phyloP scores from a whole-genome alignment of 2,888 invertebrate species.

The Tuberolachnus salignus region DNA sequence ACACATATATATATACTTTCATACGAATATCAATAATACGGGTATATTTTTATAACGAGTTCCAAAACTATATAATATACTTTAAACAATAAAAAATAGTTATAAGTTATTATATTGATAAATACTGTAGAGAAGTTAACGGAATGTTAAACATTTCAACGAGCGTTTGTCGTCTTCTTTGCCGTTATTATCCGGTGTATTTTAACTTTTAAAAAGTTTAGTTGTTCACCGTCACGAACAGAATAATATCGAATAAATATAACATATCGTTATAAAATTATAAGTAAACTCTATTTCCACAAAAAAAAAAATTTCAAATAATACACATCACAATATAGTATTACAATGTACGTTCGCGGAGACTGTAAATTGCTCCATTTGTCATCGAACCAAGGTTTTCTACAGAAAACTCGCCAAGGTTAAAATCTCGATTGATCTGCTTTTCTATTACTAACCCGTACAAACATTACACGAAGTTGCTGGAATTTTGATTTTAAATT shows the following conservation, averaged over 20 bases:
- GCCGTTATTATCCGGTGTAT: too few species aligned
- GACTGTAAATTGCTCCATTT: slow-evolving; percentile 33
- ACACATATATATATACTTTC: neutral
- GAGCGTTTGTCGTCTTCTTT: too few species aligned
- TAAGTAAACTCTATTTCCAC: neutral
- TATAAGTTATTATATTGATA: neutral
- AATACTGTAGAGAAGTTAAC: neutral
- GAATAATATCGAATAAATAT: too few species aligned
- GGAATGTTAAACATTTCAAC: too few species aligned
- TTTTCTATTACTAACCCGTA: slow-evolving; percentile 31
- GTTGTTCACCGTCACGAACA: too few species aligned
- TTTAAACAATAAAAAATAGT: neutral
- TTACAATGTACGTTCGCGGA: neutral
- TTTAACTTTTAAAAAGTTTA: too few species aligned
- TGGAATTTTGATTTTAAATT: neutral
- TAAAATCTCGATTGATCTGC: slow-evolving; percentile 14
- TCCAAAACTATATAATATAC: slow-evolving; percentile 1
- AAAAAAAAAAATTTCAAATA: slow-evolving; percentile 5
- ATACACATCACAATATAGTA: neutral
- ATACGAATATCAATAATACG: slow-evolving; percentile 14
- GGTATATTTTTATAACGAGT: neutral
- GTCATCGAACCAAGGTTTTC: slow-evolving; percentile 44
- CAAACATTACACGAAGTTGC: neutral
- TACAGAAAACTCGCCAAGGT: slow-evolving; percentile 43
- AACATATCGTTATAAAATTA: too few species aligned